Percentiles rank a stretch among this genome's conserved stretches.
Evolutionary conservation across 2,888 invertebrate species (phyloP).

Genomic region (Drosophila trichaetosa): DNA sequence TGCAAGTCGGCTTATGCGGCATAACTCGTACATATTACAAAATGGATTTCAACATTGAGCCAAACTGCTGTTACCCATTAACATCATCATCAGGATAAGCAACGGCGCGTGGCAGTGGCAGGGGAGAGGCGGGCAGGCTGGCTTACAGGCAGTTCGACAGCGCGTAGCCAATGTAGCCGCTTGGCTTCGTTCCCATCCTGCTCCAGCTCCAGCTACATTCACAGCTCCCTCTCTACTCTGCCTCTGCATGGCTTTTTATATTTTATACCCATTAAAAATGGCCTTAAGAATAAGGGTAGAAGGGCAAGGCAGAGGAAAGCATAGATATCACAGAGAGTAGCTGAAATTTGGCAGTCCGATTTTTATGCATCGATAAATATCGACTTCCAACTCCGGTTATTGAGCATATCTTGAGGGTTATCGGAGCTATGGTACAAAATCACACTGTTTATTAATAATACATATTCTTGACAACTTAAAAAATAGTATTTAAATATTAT

Average conservation of each 20-base stretch:
- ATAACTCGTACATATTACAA: slow-evolving; percentile 74
- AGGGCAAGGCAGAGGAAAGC: not conserved
- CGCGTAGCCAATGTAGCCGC: slow-evolving; percentile 72
- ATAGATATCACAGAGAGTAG: not conserved
- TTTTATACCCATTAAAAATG: not conserved
- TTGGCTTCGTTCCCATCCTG: slow-evolving; percentile 29
- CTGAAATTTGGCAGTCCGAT: not conserved
- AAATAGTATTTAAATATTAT: too few species aligned
- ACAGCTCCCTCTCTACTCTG: not conserved
- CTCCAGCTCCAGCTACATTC: not conserved
- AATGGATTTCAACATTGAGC: slow-evolving; percentile 43
- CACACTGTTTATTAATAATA: not conserved
- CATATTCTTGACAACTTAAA: not conserved
- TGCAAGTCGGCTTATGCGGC: slow-evolving; percentile 58
- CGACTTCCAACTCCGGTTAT: not conserved
- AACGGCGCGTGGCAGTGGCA: not conserved
- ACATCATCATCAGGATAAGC: slow-evolving; percentile 10
- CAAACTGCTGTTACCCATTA: slow-evolving; percentile 12
- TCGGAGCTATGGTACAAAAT: not conserved
- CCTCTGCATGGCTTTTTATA: slow-evolving; percentile 6
- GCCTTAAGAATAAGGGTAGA: not conserved
- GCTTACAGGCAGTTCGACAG: slow-evolving; percentile 58
- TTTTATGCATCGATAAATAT: not conserved
- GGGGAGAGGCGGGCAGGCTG: too few species aligned
- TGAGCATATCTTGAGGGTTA: not conserved